These are phyloP conservation scores for Rhinophrynus dorsalis DNA, from an alignment of 2,797 vertebrate genomes.

Conservation along the genomic window DNA sequence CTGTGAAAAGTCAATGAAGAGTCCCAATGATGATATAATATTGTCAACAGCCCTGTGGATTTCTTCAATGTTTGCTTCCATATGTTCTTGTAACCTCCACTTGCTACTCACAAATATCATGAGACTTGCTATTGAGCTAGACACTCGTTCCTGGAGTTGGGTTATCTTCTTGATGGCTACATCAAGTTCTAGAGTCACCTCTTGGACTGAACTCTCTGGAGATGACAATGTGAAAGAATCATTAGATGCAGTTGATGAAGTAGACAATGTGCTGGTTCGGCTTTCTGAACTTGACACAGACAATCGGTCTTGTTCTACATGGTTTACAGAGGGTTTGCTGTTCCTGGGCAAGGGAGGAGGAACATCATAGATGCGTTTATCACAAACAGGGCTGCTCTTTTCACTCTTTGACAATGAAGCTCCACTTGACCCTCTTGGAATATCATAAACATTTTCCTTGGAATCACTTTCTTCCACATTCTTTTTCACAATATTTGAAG, in stretches of 20 bases:
- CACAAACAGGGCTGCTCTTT: rapidly evolving
- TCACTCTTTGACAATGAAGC: constrained; percentile 20
- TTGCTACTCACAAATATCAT: constrained; percentile 90
- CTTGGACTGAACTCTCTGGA: constrained; percentile 69
- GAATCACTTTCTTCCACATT: constrained; percentile 54
- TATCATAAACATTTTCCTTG: constrained; percentile 65
- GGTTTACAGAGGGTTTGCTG: not conserved
- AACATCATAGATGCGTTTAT: not conserved
- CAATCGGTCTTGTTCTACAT: constrained; percentile 44
- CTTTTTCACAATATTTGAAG: constrained; percentile 39
- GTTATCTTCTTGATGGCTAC: constrained; percentile 71
- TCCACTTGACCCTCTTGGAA: constrained; percentile 54
- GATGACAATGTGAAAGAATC: constrained; percentile 62
- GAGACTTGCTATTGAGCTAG: constrained; percentile 71
- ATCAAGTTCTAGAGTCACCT: constrained; percentile 74
- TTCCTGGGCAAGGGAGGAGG: constrained; percentile 31
- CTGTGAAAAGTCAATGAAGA: constrained; percentile 81
- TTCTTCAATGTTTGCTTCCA: constrained; percentile 77
- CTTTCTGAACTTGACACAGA: constrained; percentile 61
- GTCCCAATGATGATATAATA: constrained; percentile 69
- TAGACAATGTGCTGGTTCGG: constrained; percentile 76
- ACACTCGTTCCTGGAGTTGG: constrained; percentile 77
- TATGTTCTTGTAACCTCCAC: constrained; percentile 81
- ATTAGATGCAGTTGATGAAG: constrained; percentile 73
- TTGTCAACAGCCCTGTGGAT: constrained; percentile 75